phyloP scores from a whole-genome alignment of 2,888 invertebrate species.

The Aplocera efformata region DNA sequence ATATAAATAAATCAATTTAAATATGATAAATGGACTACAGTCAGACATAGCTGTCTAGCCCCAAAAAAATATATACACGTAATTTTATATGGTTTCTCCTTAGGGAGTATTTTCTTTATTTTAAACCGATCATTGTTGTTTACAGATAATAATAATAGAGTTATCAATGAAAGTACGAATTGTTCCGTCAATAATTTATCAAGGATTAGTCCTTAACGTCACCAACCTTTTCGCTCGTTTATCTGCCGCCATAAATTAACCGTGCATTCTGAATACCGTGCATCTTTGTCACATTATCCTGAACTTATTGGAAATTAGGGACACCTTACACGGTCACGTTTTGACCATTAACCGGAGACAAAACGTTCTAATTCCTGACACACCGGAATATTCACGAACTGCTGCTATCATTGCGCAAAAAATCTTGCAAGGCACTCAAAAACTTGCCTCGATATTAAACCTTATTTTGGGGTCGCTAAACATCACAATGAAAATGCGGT shows the following conservation, averaged over 20 bases:
- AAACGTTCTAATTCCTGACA: slow-evolving; percentile 74
- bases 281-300: slow-evolving; percentile 68
- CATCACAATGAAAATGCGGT: slow-evolving; percentile 1
- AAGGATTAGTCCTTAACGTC: slow-evolving; percentile 34
- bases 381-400: slow-evolving; percentile 74
- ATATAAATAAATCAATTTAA: too few relatives aligned
- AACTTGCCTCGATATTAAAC: slow-evolving; percentile 25
- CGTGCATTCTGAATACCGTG: slow-evolving; percentile 52
- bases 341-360: slow-evolving; percentile 75
- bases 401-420: slow-evolving; percentile 77
- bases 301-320: slow-evolving; percentile 69
- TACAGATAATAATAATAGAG: too few relatives aligned
- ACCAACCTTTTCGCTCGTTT: slow-evolving; percentile 39
- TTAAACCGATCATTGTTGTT: too few relatives aligned
- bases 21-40: too few relatives aligned
- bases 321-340: slow-evolving; percentile 72
- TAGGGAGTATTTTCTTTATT: too few relatives aligned
- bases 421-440: slow-evolving; percentile 39
- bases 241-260: slow-evolving; percentile 55
- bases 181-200: slow-evolving; percentile 35
- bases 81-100: too few relatives aligned
- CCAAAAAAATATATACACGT: too few relatives aligned
- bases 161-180: not conserved
- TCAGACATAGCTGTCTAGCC: too few relatives aligned
- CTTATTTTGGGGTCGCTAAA: slow-evolving; percentile 29